phyloP scores from a whole-genome alignment of 2,797 vertebrate genomes.

The Epinephelus coioides region DNA sequence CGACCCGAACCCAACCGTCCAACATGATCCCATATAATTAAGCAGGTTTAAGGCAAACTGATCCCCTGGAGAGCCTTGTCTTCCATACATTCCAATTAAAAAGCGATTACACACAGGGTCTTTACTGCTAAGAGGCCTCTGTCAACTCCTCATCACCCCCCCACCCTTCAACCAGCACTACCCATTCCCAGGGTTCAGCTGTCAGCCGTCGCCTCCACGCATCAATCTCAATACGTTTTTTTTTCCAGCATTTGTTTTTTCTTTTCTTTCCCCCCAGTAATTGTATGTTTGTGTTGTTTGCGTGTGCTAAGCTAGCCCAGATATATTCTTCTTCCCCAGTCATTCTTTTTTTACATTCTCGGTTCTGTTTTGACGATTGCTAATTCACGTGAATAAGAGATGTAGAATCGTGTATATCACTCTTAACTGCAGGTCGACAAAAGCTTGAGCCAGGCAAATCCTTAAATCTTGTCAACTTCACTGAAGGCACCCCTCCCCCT shows the following conservation, averaged over 20 bases:
- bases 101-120: slow-evolving; percentile 78
- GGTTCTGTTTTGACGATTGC: slow-evolving; percentile 34
- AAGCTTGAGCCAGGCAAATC: slow-evolving; percentile 74
- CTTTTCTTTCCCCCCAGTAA: slow-evolving; percentile 29
- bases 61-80: slow-evolving; percentile 72
- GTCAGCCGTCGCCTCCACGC: slow-evolving; percentile 66
- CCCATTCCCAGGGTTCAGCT: slow-evolving; percentile 80
- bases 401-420: slow-evolving; percentile 60
- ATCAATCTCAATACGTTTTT: slow-evolving; percentile 72
- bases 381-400: slow-evolving; percentile 66
- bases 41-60: slow-evolving; percentile 77
- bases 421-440: slow-evolving; percentile 70
- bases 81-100: slow-evolving; percentile 82
- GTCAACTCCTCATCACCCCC: slow-evolving; percentile 69
- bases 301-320: slow-evolving; percentile 26
- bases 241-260: slow-evolving; percentile 44
- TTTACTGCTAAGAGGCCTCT: slow-evolving; percentile 74
- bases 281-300: slow-evolving; percentile 55
- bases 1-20: slow-evolving; percentile 52
- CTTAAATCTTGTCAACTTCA: slow-evolving; percentile 81
- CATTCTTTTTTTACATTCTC: slow-evolving; percentile 3
- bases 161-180: slow-evolving; percentile 36
- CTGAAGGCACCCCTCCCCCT: slow-evolving; percentile 54
- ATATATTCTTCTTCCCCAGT: slow-evolving; percentile 28
- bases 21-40: slow-evolving; percentile 82